Percentiles rank a stretch among this genome's conserved stretches.
These are phyloP conservation scores for Venusia cambrica DNA, from an alignment of 2,888 invertebrate species.

Conservation along the genomic window DNA sequence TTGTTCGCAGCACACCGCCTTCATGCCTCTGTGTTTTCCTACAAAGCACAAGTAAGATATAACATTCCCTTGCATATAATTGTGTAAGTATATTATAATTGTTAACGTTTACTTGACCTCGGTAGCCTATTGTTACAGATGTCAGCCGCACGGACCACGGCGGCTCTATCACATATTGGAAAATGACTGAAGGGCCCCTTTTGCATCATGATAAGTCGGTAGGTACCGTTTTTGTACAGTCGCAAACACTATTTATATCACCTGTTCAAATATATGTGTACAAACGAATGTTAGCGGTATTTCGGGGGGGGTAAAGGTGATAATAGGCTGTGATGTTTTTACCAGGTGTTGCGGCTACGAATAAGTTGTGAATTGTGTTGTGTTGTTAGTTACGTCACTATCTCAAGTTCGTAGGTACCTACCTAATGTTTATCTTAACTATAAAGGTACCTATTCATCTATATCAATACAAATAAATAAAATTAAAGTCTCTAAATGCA, in stretches of 20 bases:
- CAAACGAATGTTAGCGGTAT: slow-evolving; percentile 15
- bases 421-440: slow-evolving; percentile 8
- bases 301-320: not conserved
- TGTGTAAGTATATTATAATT: no score
- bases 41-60: slow-evolving; percentile 62
- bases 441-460: no score
- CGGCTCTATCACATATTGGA: slow-evolving; percentile 78
- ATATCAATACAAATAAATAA: no score
- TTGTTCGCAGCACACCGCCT: slow-evolving; percentile 54
- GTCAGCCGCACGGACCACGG: slow-evolving; percentile 74
- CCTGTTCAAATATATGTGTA: slow-evolving; percentile 15
- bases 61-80: no score
- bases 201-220: slow-evolving; percentile 72
- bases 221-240: slow-evolving; percentile 40
- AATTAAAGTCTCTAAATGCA: no score
- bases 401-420: slow-evolving; percentile 4
- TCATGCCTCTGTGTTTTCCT: slow-evolving; percentile 68
- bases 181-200: slow-evolving; percentile 74
- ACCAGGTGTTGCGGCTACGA: slow-evolving; percentile 10
- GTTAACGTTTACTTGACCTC: slow-evolving; percentile 69
- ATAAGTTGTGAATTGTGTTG: no score
- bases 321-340: slow-evolving; percentile 8
- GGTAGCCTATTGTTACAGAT: slow-evolving; percentile 70
- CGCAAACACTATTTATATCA: slow-evolving; percentile 23
- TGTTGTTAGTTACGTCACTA: no score